A percentile compares a stretch with the other conserved stretches of the same genome.
Conservation (phyloP, 2,113 vertebrate species). For the Mugil cephalus region DNA sequence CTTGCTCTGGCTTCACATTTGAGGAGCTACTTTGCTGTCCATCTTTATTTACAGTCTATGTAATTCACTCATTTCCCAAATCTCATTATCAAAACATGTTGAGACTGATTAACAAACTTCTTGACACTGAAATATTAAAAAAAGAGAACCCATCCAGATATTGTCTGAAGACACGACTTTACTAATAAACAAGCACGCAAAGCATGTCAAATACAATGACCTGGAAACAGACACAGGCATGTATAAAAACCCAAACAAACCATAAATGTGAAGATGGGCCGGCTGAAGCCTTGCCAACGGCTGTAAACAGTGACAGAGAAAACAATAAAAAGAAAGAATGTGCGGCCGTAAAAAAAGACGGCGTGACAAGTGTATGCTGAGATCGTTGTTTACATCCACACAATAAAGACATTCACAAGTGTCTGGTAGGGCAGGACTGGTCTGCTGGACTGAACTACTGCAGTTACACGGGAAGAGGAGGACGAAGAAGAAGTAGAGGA, state of each 20-base stretch:
- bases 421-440: conserved; percentile 48
- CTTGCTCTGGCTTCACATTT: no score
- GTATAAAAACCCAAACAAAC: conserved; percentile 60
- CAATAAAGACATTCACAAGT: conserved; percentile 72
- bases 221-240: conserved; percentile 48
- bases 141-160: conserved; percentile 13
- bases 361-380: conserved; percentile 25
- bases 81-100: neutral
- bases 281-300: conserved; percentile 36
- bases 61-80: neutral
- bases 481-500: neutral
- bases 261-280: conserved; percentile 27
- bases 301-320: conserved; percentile 55
- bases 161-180: conserved; percentile 74
- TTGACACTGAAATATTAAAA: neutral
- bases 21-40: no score
- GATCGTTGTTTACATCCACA: conserved; percentile 58
- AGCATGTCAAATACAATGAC: conserved; percentile 65
- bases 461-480: neutral
- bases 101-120: neutral
- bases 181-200: conserved; percentile 79
- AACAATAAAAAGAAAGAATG: conserved; percentile 29
- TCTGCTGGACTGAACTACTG: conserved; percentile 24
- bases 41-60: no score
- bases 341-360: conserved; percentile 25